Evolutionary conservation across 2,797 vertebrate species (phyloP), one percentile per base, ranked within the genome.

Genomic region (Alouatta caraya): DNA sequence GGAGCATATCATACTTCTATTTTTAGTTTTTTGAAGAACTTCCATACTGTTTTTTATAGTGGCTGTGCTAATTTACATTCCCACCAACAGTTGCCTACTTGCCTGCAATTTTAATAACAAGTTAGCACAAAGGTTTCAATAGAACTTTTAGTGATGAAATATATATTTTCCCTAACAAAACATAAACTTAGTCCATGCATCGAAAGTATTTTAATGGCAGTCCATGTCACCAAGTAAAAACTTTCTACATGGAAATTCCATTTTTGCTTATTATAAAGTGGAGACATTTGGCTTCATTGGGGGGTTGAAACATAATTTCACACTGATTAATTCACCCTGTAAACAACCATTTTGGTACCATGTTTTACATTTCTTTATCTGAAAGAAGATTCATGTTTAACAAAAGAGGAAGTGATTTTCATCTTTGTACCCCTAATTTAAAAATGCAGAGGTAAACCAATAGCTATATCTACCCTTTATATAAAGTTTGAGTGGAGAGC

Each of bases 351-450:
- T 90, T 89, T 90, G 30, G 39, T 55, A 78, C 37, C 22, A 37
- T 90, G 30, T 11, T 96, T 97, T 52, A 90, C 80, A 79, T 90
- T 76, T 91, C 50, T 83, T 91, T 90, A 73, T 90, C 50, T 94
- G 55, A 91, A 96, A 96, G 42, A 87, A 89, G 33, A 82, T 52
- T 94, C 82, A 78, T 26, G 7, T 84, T 92, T 88, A 79, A 46
- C 61, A 42, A 50, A 59, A 83, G 21, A 72, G 33, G 39, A 28
- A 44, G 79, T 93, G 48, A 87, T 96, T 97, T 96, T 95, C 83
- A 93, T 93, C 64, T 97, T 87, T 86, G 72, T 95, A n/a, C 13
- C 5, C 52, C 44, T 94, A 76, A 95, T 94, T 97, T 96, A 59
- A 96, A 96, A 98, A 96, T 90, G 50, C 55, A 90, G 46, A 78